These are phyloP conservation scores for Pyrocoelia pectoralis DNA, from an alignment of 2,888 invertebrate genomes.

Conservation along the genomic window DNA sequence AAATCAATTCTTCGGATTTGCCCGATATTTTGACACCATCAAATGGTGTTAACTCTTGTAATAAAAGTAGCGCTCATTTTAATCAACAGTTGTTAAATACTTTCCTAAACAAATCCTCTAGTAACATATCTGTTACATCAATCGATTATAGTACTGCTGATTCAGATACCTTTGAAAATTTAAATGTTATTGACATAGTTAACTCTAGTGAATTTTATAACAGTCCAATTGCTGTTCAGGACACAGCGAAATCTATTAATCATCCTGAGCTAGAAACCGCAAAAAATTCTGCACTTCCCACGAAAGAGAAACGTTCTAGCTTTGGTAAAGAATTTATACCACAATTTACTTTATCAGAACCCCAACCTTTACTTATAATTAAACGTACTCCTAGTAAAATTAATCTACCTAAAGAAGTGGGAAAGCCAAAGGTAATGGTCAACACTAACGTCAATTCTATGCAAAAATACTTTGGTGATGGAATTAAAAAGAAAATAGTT, in stretches of 20 bases:
- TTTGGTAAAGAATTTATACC: slow-evolving; percentile 56
- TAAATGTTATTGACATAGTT: not conserved
- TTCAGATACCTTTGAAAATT: slow-evolving; percentile 42
- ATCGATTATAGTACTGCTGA: slow-evolving; percentile 56
- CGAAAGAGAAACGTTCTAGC: slow-evolving; percentile 48
- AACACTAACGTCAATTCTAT: slow-evolving; percentile 51
- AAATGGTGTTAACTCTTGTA: slow-evolving; percentile 48
- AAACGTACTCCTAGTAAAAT: slow-evolving; percentile 60
- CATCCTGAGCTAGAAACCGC: slow-evolving; percentile 14
- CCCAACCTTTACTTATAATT: slow-evolving; percentile 56
- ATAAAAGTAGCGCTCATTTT: slow-evolving; percentile 15
- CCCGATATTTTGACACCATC: slow-evolving; percentile 44
- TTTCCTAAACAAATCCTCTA: slow-evolving; percentile 49
- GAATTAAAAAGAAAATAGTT: slow-evolving; percentile 34
- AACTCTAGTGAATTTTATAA: not conserved
- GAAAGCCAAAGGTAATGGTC: slow-evolving; percentile 57
- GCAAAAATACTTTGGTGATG: slow-evolving; percentile 58
- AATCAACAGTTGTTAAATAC: slow-evolving; percentile 37
- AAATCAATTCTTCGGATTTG: slow-evolving; percentile 30
- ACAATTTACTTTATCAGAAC: slow-evolving; percentile 49
- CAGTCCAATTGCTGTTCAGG: too few relatives aligned
- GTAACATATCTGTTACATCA: slow-evolving; percentile 51
- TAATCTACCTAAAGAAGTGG: slow-evolving; percentile 55
- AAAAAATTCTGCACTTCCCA: slow-evolving; percentile 53
- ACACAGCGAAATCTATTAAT: not conserved